Conservation (phyloP, 2,113 vertebrate species). For the Xyliphius kryptos region DNA sequence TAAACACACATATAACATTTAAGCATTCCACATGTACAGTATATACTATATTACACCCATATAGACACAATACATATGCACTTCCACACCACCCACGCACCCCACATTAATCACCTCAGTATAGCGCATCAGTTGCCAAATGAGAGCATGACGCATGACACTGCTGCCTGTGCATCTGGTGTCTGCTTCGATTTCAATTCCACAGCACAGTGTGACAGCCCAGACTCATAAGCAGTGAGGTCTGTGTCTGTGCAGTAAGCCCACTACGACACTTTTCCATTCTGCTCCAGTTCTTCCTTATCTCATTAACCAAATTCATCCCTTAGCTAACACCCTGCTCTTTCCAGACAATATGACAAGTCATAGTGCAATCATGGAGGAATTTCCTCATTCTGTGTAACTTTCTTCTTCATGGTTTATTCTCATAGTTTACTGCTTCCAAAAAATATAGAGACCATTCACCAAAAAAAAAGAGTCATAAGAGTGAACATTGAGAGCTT, state of each 20-base stretch:
- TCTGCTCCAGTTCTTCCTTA: constrained; percentile 35
- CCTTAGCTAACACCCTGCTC: constrained; percentile 31
- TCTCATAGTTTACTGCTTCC: constrained; percentile 26
- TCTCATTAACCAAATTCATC: constrained; percentile 45
- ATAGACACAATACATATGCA: constrained; percentile 11
- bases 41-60: no score
- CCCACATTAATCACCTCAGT: constrained; percentile 17
- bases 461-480: no score
- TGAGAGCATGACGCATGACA: constrained; percentile 28
- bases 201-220: constrained; percentile 27
- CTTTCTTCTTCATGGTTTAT: neutral
- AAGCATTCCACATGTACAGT: no score
- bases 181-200: constrained; percentile 6
- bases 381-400: constrained; percentile 19
- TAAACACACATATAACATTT: neutral
- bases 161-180: constrained; percentile 27
- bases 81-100: constrained; percentile 16
- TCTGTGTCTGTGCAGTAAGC: constrained; percentile 8
- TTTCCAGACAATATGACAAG: constrained; percentile 31
- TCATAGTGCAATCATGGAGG: constrained; percentile 18
- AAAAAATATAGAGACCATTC: constrained; percentile 15
- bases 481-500: no score
- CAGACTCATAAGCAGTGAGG: constrained; percentile 24
- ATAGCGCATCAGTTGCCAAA: constrained; percentile 14
- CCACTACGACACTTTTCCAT: constrained; percentile 23